Evolutionary conservation across 2,797 vertebrate genomes (phyloP).

Genomic region (Rhadinocentrus ornatus): DNA sequence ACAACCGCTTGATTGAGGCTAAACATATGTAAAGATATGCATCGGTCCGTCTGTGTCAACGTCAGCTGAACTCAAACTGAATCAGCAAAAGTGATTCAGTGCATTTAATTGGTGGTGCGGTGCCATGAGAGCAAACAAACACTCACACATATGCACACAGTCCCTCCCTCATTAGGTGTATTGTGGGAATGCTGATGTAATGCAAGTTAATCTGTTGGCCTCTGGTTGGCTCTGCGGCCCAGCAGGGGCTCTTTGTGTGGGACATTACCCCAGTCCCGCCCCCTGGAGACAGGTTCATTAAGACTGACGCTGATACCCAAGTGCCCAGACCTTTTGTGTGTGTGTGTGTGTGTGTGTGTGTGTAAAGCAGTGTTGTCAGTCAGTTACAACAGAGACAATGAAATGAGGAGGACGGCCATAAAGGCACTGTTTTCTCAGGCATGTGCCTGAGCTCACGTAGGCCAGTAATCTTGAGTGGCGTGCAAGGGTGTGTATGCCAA

Average conservation of each 20-base stretch:
- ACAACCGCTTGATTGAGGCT: not conserved
- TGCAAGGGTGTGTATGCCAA: conserved; percentile 15
- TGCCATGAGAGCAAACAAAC: conserved; percentile 64
- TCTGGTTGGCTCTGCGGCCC: conserved; percentile 77
- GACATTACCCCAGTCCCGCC: conserved; percentile 79
- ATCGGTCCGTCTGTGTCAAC: not conserved
- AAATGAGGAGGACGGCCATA: conserved; percentile 62
- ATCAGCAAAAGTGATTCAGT: conserved; percentile 76
- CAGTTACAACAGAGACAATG: conserved; percentile 74
- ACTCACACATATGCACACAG: conserved; percentile 48
- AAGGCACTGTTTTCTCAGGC: conserved; percentile 74
- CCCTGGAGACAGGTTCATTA: conserved; percentile 86
- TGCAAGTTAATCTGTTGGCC: conserved; percentile 87
- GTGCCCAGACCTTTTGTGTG: conserved; percentile 68
- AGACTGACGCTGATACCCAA: conserved; percentile 83
- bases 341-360: conserved; percentile 52
- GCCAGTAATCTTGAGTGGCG: conserved; percentile 55
- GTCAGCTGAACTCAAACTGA: conserved; percentile 51
- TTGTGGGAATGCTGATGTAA: conserved; percentile 87
- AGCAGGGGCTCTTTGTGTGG: conserved; percentile 79
- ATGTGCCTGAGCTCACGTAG: conserved; percentile 81
- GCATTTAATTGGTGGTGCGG: conserved; percentile 80
- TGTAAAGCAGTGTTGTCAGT: conserved; percentile 56
- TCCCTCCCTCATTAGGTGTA: conserved; percentile 83
- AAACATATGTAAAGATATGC: not conserved